Evolutionary conservation across 2,888 invertebrate species (phyloP).

Genomic region (Disparrhopalites patrizii): DNA sequence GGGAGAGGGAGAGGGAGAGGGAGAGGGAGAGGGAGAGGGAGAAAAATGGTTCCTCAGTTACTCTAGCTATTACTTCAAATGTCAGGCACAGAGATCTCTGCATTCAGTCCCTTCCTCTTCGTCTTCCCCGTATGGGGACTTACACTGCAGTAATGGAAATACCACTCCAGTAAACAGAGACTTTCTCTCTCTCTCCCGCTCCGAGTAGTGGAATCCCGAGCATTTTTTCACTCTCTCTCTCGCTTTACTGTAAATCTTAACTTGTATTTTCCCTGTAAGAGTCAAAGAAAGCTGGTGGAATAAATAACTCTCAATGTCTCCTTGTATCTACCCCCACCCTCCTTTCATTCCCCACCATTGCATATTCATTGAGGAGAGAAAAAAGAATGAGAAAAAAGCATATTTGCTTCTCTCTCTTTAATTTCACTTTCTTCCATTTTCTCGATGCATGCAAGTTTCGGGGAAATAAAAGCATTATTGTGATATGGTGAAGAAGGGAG

Average conservation of each 20-base stretch:
- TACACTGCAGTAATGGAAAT: background rate
- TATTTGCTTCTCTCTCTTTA: background rate
- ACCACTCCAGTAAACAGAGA: no score
- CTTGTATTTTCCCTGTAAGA: background rate
- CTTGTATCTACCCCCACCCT: no score
- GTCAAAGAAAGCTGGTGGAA: background rate
- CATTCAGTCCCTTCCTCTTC: conserved; percentile 19
- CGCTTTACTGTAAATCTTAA: background rate
- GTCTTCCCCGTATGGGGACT: background rate
- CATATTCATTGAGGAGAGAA: background rate
- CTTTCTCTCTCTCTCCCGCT: background rate
- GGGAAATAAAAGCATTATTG: no score
- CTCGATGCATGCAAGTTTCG: background rate
- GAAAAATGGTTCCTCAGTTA: conserved; percentile 33
- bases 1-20: background rate
- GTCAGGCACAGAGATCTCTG: conserved; percentile 33
- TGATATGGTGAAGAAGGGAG: no score
- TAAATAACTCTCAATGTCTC: background rate
- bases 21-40: conserved; percentile 16
- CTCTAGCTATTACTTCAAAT: conserved; percentile 31
- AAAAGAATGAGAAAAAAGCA: background rate
- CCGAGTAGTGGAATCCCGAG: background rate
- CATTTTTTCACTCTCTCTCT: background rate
- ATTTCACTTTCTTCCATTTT: background rate
- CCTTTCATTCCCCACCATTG: no score